Evolutionary conservation across 2,113 vertebrate genomes (phyloP), one percentile per base, ranked within the genome.

Genomic region (Hippocampus mohnikei): DNA sequence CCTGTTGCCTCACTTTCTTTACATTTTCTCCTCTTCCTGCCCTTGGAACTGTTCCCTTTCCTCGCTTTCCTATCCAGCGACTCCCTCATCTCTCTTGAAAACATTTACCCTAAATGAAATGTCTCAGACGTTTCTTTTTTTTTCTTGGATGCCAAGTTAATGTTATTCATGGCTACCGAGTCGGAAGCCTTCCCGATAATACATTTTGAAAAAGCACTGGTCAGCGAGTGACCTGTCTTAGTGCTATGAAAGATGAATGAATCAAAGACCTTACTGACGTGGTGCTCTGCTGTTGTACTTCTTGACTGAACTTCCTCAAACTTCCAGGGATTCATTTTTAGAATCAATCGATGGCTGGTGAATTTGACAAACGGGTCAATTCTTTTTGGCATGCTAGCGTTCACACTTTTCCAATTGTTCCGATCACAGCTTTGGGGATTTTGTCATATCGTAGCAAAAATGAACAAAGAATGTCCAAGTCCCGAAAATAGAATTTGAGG

Each of bases 1-100:
- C 37, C 55, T 20, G n/a, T 40, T 21, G 21, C 58, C 29, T 66
- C 40, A 48, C 16, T 59, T 64, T 69, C 37, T 73, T 64, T 61
- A n/a, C 44, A 37, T 29, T 59, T 55, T 20, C 27, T 18, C 50
- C 3, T 74, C 66, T 33, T 23, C n/a, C 48, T 64, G 73, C 29
- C 67, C 74, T 76, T 81, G 66, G 58, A 79, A 76, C 42, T 66
- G 68, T 70, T 40, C 11, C 11, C 37, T 44, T 55, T 29, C 23
- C 61, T 55, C 25, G 41, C 20, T 52, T 66, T 48, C 25, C 29
- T 13, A 61, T 77, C 13, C 15, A 69, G 75, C 37, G 16, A 18
- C 59, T 44, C 41, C 21, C 41, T 53, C 15, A 6, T 6, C 12
- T 27, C 56, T 5, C 66, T 5, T 56, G 0, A 48, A 69, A 67